Conservation (phyloP, 2,113 vertebrate genomes). For the Coracopsis vasa region DNA sequence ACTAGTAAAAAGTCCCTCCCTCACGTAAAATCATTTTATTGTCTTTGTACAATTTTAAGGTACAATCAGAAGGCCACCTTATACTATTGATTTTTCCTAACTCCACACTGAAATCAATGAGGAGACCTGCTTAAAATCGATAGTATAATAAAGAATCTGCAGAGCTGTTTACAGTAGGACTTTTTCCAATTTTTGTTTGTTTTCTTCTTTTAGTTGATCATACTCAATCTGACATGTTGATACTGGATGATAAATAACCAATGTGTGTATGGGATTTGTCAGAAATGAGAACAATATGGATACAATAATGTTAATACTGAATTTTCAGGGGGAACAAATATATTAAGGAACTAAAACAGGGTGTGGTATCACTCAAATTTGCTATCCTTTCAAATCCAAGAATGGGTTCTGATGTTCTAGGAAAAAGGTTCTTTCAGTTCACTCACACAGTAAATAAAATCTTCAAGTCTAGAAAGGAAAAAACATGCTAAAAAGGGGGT, state of each 20-base stretch:
- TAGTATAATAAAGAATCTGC: neutral
- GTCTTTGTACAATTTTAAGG: neutral
- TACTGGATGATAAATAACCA: neutral
- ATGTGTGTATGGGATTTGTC: neutral
- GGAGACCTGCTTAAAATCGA: neutral
- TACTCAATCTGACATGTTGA: neutral
- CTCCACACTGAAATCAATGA: neutral
- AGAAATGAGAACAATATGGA: neutral
- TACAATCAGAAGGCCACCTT: neutral
- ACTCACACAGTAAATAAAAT: neutral
- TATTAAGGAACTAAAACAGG: neutral
- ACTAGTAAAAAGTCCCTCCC: neutral
- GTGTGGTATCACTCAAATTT: neutral
- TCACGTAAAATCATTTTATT: neutral
- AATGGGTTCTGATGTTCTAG: neutral
- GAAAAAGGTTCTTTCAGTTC: neutral
- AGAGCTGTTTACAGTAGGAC: neutral
- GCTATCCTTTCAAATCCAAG: neutral
- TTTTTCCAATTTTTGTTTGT: neutral
- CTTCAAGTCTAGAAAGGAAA: neutral
- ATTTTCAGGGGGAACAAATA: neutral
- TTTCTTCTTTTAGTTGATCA: conserved; percentile 24
- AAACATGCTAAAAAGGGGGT: neutral
- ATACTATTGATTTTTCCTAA: conserved; percentile 2
- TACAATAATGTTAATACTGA: neutral